phyloP scores from a whole-genome alignment of 1,140 invertebrate genomes.

The Microplitis demolitor region DNA sequence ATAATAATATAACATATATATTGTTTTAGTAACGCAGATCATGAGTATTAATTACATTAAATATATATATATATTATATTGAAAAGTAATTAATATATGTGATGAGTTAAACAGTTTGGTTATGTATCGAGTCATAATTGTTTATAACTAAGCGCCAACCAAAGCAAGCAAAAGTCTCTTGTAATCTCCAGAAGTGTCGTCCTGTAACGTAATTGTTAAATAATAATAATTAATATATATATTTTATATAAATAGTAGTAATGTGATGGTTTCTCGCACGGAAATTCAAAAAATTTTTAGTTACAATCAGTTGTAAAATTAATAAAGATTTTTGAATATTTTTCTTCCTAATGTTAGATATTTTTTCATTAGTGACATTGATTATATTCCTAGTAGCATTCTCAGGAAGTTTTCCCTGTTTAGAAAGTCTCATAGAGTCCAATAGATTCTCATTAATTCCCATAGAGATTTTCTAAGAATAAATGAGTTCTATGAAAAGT shows the following conservation, averaged over 20 bases:
- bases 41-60: slow-evolving; percentile 21
- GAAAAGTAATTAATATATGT: slow-evolving; percentile 31
- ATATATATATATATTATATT: neutral
- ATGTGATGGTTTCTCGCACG: neutral
- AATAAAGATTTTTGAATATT: no score
- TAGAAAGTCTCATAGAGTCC: no score
- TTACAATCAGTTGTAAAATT: neutral
- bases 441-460: no score
- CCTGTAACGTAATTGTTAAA: slow-evolving; percentile 68
- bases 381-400: no score
- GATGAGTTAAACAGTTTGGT: neutral
- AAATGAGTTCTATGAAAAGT: no score
- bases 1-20: neutral
- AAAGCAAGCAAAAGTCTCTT: slow-evolving; percentile 85
- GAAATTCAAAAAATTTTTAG: neutral
- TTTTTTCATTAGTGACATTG: no score
- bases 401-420: no score
- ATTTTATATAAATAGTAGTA: neutral
- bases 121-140: neutral
- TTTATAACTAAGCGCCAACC: slow-evolving; percentile 68
- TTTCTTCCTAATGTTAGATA: no score
- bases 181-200: slow-evolving; percentile 91
- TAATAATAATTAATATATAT: neutral
- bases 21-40: neutral
- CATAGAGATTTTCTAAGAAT: no score